phyloP scores from a whole-genome alignment of 2,113 vertebrate genomes.

The Hypomesus transpacificus region DNA sequence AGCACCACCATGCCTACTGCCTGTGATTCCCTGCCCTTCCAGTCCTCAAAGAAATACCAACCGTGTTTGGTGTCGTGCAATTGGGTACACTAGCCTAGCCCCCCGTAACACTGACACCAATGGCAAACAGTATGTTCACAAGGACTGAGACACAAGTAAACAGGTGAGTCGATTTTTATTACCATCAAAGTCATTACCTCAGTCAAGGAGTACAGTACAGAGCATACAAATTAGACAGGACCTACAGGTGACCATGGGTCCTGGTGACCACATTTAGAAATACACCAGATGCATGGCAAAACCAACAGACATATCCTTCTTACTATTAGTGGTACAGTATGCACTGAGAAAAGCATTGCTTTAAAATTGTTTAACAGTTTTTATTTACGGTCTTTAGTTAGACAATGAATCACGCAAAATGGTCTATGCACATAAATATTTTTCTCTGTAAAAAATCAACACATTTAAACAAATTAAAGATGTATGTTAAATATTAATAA shows the following conservation, averaged over 20 bases:
- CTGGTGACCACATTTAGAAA: conserved; percentile 60
- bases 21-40: too few relatives aligned
- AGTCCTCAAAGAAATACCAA: too few relatives aligned
- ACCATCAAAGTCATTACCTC: conserved; percentile 69
- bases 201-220: conserved; percentile 64
- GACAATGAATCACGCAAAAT: conserved; percentile 43
- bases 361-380: conserved; percentile 57
- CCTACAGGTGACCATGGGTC: conserved; percentile 53
- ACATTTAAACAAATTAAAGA: conserved; percentile 29
- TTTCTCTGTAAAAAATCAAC: conserved; percentile 31
- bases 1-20: too few relatives aligned
- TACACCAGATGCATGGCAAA: conserved; percentile 53
- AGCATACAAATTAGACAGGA: conserved; percentile 64
- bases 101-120: too few relatives aligned
- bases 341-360: conserved; percentile 57
- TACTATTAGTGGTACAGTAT: conserved; percentile 45
- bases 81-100: too few relatives aligned
- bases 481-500: conserved; percentile 14
- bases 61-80: too few relatives aligned
- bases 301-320: conserved; percentile 51
- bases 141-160: conserved; percentile 14
- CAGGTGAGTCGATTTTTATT: conserved; percentile 60
- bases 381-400: conserved; percentile 58
- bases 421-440: conserved; percentile 47
- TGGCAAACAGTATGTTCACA: too few relatives aligned